Conservation (phyloP, 1,140 invertebrate genomes). For the Holcopasites calliopsidis region DNA sequence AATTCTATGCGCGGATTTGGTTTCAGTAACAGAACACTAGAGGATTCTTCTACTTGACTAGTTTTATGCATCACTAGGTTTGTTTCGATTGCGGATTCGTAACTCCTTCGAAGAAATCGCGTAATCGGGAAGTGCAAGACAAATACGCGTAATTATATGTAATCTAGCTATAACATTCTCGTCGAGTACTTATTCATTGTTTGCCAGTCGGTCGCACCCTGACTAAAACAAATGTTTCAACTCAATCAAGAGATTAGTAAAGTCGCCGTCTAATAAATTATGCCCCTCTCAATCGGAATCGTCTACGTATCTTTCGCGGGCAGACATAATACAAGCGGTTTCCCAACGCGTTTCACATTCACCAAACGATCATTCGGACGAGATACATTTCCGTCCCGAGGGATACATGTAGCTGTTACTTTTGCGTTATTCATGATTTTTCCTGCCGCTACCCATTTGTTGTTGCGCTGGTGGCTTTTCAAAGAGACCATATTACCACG, state of each 20-base stretch:
- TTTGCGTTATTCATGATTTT: not conserved
- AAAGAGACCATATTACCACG: not conserved
- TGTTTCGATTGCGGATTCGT: constrained; percentile 37
- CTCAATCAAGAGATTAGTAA: not conserved
- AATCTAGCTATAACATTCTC: constrained; percentile 18
- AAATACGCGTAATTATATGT: constrained; percentile 30
- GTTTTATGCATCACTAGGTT: constrained; percentile 72
- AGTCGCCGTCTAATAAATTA: not conserved
- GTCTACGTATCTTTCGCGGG: not conserved
- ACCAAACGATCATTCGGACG: constrained; percentile 7
- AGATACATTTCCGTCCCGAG: not conserved
- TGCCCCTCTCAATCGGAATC: not conserved
- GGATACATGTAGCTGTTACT: not conserved
- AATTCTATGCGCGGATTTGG: constrained; percentile 52
- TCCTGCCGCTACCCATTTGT: not conserved
- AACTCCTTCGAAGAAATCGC: constrained; percentile 53
- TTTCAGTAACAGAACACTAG: constrained; percentile 54
- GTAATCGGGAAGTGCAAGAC: constrained; percentile 46
- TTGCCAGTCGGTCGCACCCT: not conserved
- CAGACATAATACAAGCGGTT: not conserved
- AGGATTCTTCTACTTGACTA: constrained; percentile 71
- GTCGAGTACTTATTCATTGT: constrained; percentile 14
- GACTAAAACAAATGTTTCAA: not conserved
- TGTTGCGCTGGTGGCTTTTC: not conserved
- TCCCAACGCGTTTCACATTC: not conserved